Conservation (phyloP, 1,140 invertebrate species). For the Drosophila takahashii region DNA sequence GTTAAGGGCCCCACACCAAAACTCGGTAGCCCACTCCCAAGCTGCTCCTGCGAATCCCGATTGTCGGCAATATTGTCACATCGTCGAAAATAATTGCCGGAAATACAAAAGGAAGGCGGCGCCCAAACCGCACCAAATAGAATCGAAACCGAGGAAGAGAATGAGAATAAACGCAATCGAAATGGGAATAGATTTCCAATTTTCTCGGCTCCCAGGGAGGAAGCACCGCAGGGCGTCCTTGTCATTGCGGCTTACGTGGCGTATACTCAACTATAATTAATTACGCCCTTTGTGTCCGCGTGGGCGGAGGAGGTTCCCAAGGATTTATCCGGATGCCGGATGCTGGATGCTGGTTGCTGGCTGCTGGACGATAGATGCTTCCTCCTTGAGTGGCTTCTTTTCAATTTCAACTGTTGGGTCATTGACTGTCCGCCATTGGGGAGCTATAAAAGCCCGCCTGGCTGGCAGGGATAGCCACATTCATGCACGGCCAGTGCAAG, state of each 20-base stretch:
- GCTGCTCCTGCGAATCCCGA: conserved; percentile 19
- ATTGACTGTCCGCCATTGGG: conserved; percentile 51
- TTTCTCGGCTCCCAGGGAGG: conserved; percentile 51
- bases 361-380: conserved; percentile 12
- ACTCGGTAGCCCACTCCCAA: background rate
- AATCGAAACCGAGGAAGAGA: conserved; percentile 43
- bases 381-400: conserved; percentile 72
- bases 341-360: background rate
- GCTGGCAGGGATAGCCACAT: conserved; percentile 41
- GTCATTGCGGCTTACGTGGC: conserved; percentile 52
- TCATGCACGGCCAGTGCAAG: conserved; percentile 32
- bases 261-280: conserved; percentile 77
- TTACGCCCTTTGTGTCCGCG: conserved; percentile 51
- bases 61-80: conserved; percentile 72
- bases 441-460: conserved; percentile 59
- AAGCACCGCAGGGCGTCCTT: conserved; percentile 69
- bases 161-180: conserved; percentile 12
- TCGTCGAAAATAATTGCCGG: conserved; percentile 80
- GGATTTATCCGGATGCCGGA: conserved; percentile 11
- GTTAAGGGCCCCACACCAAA: conserved; percentile 35
- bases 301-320: background rate
- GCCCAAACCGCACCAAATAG: conserved; percentile 65
- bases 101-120: conserved; percentile 76
- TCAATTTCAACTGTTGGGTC: conserved; percentile 71
- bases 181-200: conserved; percentile 74